phyloP scores from a whole-genome alignment of 2,797 vertebrate species.

The Podarcis siculus region DNA sequence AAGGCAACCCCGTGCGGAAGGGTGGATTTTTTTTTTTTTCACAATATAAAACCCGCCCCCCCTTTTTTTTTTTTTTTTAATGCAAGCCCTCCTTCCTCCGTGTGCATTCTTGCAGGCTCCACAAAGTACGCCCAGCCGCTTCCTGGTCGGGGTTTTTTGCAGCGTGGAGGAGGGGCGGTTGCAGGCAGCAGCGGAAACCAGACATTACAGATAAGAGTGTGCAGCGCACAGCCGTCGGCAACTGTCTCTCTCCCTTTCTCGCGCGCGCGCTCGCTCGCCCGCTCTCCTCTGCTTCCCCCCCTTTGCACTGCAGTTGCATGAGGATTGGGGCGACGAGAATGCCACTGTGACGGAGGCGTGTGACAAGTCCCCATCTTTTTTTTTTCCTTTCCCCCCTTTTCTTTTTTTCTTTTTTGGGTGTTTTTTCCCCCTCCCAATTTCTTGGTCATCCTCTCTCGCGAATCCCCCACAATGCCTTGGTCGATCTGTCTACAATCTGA shows the following conservation, averaged over 20 bases:
- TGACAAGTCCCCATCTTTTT: slow-evolving; percentile 47
- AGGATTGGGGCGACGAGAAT: slow-evolving; percentile 61
- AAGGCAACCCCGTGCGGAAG: neutral
- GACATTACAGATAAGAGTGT: slow-evolving; percentile 71
- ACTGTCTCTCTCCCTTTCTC: slow-evolving; percentile 37
- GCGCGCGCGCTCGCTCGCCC: neutral
- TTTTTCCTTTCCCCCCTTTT: neutral
- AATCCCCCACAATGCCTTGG: slow-evolving; percentile 74
- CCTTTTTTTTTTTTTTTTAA: neutral
- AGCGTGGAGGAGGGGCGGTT: slow-evolving; percentile 72
- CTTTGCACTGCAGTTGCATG: slow-evolving; percentile 69
- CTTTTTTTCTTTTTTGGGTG: neutral
- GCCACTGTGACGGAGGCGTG: slow-evolving; percentile 71
- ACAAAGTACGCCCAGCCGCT: slow-evolving; percentile 70
- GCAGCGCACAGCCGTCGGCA: slow-evolving; percentile 65
- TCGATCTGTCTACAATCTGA: slow-evolving; percentile 67
- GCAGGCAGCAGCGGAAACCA: slow-evolving; percentile 74
- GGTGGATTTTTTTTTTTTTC: neutral
- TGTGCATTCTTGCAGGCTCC: slow-evolving; percentile 56
- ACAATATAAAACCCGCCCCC: neutral
- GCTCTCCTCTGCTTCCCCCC: neutral
- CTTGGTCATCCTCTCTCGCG: slow-evolving; percentile 22
- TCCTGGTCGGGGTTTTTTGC: slow-evolving; percentile 72
- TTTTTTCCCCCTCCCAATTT: neutral
- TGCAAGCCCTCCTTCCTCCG: neutral